Conservation (phyloP, 2,797 vertebrate species). For the Protonibea diacanthus region DNA sequence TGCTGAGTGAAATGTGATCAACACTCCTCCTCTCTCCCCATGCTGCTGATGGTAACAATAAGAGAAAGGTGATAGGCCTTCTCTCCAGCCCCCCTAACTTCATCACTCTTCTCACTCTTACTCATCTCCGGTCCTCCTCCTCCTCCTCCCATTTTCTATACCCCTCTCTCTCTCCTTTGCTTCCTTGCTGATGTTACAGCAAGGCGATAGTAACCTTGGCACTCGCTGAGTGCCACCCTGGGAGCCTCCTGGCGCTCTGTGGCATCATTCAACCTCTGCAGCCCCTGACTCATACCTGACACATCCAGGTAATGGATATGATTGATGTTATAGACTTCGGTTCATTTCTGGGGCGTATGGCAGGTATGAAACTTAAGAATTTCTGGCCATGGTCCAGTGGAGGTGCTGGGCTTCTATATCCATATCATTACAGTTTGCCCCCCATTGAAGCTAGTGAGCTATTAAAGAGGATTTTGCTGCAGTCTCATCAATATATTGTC, state of each 20-base stretch:
- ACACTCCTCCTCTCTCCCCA: constrained; percentile 15
- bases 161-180: constrained; percentile 10
- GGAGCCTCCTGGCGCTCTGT: constrained; percentile 52
- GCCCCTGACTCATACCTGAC: constrained; percentile 54
- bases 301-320: constrained; percentile 63
- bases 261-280: constrained; percentile 61
- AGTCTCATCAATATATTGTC: constrained; percentile 38
- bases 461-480: constrained; percentile 39
- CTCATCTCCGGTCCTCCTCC: constrained; percentile 17
- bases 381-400: constrained; percentile 56
- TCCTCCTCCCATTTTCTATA: neutral
- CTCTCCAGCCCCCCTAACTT: constrained; percentile 33
- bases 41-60: constrained; percentile 66
- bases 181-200: constrained; percentile 47
- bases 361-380: constrained; percentile 55
- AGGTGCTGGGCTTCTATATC: constrained; percentile 42
- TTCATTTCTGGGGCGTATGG: constrained; percentile 48
- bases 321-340: constrained; percentile 58
- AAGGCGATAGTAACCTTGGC: constrained; percentile 56
- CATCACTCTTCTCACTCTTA: constrained; percentile 25
- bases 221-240: constrained; percentile 57
- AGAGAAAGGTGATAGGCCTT: constrained; percentile 57
- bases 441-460: constrained; percentile 29
- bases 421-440: constrained; percentile 50
- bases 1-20: constrained; percentile 69